A percentile compares a stretch with the other conserved stretches of the same genome.
Evolutionary conservation across 2,797 vertebrate species (phyloP).

Genomic region (Acipenser oxyrinchus): DNA sequence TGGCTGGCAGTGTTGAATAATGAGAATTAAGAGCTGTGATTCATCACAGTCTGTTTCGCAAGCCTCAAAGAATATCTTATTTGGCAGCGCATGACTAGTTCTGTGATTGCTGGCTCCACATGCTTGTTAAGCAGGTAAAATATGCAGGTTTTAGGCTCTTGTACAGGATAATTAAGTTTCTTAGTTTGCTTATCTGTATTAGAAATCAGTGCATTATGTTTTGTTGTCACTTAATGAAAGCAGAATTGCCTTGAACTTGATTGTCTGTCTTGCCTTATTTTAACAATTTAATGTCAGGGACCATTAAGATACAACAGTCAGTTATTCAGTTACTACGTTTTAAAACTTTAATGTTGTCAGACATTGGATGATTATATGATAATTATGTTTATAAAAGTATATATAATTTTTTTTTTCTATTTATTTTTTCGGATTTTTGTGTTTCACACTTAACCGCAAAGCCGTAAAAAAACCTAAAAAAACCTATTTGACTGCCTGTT

Average conservation of each 20-base stretch:
- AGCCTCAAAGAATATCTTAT: conserved; percentile 37
- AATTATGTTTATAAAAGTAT: too few relatives aligned
- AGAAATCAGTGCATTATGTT: not conserved
- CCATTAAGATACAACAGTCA: too few relatives aligned
- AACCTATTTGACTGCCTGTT: not conserved
- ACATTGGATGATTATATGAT: too few relatives aligned
- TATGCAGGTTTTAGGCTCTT: conserved; percentile 32
- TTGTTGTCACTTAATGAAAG: not conserved
- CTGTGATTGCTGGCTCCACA: conserved; percentile 46
- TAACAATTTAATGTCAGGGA: not conserved
- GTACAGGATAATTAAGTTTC: conserved; percentile 10
- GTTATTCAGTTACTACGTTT: too few relatives aligned
- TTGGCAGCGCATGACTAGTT: conserved; percentile 25
- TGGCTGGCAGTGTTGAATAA: conserved; percentile 1
- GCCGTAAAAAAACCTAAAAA: too few relatives aligned
- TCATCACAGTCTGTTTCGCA: conserved; percentile 34
- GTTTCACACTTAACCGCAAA: too few relatives aligned
- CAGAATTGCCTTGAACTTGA: not conserved
- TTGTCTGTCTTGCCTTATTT: not conserved
- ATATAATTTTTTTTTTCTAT: too few relatives aligned
- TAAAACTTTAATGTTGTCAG: too few relatives aligned
- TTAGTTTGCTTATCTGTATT: conserved; percentile 2
- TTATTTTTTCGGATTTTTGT: too few relatives aligned
- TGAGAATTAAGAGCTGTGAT: conserved; percentile 50
- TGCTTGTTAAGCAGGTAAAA: conserved; percentile 50